phyloP scores from a whole-genome alignment of 2,797 vertebrate genomes.

The Micromesistius poutassou region DNA sequence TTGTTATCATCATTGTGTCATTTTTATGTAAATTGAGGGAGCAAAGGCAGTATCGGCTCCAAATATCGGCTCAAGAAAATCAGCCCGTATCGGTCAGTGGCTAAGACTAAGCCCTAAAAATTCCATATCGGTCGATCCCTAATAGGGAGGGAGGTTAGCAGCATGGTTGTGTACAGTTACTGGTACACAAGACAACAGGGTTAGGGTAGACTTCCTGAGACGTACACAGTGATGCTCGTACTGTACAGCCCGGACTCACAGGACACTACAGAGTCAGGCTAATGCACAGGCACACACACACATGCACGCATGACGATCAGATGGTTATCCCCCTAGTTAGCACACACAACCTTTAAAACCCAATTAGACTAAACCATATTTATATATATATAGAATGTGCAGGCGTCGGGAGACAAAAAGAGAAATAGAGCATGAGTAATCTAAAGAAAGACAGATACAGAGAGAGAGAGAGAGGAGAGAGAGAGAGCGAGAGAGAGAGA shows the following conservation, averaged over 20 bases:
- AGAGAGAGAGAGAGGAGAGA: neutral
- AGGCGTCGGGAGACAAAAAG: neutral
- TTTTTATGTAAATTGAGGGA: no score
- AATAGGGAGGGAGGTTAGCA: neutral
- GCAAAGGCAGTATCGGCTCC: no score
- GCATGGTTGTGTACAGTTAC: neutral
- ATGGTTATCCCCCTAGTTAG: neutral
- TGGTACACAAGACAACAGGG: no score
- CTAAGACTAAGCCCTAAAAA: no score
- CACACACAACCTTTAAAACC: neutral
- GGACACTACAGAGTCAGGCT: conserved; percentile 32
- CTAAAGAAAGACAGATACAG: conserved; percentile 20
- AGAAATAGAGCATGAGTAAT: neutral
- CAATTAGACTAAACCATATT: neutral
- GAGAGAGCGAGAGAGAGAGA: no score
- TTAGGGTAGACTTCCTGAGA: neutral
- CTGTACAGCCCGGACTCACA: conserved; percentile 35
- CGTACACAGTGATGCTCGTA: conserved; percentile 26
- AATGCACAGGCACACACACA: no score
- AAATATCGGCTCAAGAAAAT: no score
- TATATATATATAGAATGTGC: neutral
- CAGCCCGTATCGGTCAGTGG: no score
- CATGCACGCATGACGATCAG: no score
- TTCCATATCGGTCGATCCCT: no score
- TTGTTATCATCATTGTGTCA: no score